These are phyloP conservation scores for Pseudanteris insignis DNA, from an alignment of 2,888 invertebrate genomes.

Conservation along the genomic window DNA sequence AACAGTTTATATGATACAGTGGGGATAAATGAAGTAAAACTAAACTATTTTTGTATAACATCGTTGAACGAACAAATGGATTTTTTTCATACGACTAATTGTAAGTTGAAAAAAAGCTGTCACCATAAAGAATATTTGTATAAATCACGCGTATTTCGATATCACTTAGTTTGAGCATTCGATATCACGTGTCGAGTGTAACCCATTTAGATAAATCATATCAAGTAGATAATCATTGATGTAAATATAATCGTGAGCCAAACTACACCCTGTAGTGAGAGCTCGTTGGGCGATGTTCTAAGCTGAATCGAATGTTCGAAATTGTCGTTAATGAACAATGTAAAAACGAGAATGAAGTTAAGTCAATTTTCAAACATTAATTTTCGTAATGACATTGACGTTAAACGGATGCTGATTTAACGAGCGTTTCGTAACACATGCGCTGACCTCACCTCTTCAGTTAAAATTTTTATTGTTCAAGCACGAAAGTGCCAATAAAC, in stretches of 20 bases:
- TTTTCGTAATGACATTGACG: slow-evolving; percentile 25
- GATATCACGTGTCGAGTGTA: not conserved
- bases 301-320: not conserved
- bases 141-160: slow-evolving; percentile 11
- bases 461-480: slow-evolving; percentile 31
- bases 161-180: slow-evolving; percentile 6
- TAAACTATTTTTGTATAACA: no score
- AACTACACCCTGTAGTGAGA: no score
- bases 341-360: slow-evolving; percentile 8
- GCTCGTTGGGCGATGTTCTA: no score
- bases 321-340: not conserved
- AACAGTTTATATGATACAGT: no score
- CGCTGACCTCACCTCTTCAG: slow-evolving; percentile 38
- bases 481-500: slow-evolving; percentile 29
- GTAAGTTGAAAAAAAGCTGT: not conserved
- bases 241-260: slow-evolving; percentile 1
- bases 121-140: not conserved
- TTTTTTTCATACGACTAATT: no score
- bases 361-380: slow-evolving; percentile 16
- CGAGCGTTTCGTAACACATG: slow-evolving; percentile 33
- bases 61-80: no score
- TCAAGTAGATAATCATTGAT: slow-evolving; percentile 20
- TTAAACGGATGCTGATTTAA: slow-evolving; percentile 28
- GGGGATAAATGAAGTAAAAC: no score
- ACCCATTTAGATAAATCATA: slow-evolving; percentile 7